Conservation (phyloP, 2,888 invertebrate species). For the Thymelicus sylvestris region DNA sequence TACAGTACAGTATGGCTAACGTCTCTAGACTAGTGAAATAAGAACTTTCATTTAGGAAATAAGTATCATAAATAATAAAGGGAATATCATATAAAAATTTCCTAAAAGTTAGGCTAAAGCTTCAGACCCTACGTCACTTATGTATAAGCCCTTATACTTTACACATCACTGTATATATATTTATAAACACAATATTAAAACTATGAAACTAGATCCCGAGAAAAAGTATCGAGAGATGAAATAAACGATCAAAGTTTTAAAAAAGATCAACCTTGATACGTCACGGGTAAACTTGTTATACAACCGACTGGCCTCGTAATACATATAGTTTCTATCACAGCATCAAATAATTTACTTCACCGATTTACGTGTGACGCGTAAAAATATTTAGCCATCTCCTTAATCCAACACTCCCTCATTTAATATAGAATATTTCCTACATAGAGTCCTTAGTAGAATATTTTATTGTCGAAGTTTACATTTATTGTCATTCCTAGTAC, state of each 20-base stretch:
- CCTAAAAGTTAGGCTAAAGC: conserved; percentile 73
- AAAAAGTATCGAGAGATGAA: conserved; percentile 65
- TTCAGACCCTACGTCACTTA: conserved; percentile 65
- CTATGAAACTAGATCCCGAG: conserved; percentile 54
- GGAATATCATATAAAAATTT: conserved; percentile 56
- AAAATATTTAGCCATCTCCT: conserved; percentile 64
- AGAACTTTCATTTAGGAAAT: conserved; percentile 35
- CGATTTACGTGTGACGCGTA: conserved; percentile 66
- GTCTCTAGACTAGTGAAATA: conserved; percentile 50
- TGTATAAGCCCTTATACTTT: conserved; percentile 58
- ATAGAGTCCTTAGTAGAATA: conserved; percentile 32
- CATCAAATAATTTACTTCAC: conserved; percentile 70
- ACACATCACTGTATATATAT: conserved; percentile 45
- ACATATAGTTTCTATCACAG: conserved; percentile 54
- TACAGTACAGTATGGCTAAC: conserved; percentile 46
- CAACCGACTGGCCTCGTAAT: conserved; percentile 52
- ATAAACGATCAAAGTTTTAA: conserved; percentile 46
- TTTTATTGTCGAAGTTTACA: conserved; percentile 45
- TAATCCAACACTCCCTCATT: conserved; percentile 43
- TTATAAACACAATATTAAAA: conserved; percentile 41
- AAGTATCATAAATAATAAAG: conserved; percentile 36
- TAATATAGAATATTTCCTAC: conserved; percentile 9
- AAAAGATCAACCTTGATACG: conserved; percentile 53
- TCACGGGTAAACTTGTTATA: conserved; percentile 56
- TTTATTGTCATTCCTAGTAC: conserved; percentile 46